Conservation (phyloP, 1,140 invertebrate genomes). For the Trichonephila clavata region DNA sequence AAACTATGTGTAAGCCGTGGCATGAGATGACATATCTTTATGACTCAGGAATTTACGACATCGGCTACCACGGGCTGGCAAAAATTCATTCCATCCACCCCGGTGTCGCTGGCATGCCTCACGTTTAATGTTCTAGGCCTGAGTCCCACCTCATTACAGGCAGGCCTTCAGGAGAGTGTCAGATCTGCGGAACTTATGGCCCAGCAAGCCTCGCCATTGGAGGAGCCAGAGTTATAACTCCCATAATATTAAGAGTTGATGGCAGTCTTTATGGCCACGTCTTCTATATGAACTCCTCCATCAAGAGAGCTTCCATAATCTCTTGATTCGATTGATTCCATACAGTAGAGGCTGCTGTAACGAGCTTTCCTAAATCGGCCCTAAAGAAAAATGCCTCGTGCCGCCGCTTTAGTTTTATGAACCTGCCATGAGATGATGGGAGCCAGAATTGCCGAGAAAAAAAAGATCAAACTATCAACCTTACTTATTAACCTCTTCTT, state of each 20-base stretch:
- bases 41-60: slow-evolving; percentile 22
- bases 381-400: not conserved
- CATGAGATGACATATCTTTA: slow-evolving; percentile 1
- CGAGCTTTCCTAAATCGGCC: slow-evolving; percentile 15
- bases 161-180: slow-evolving; percentile 45
- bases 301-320: slow-evolving; percentile 39
- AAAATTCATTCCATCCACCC: not conserved
- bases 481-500: not conserved
- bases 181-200: slow-evolving; percentile 42
- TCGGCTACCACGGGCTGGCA: not conserved
- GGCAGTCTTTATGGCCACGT: slow-evolving; percentile 66
- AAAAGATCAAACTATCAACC: not conserved
- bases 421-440: not conserved
- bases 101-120: not conserved
- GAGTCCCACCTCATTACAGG: slow-evolving; percentile 51
- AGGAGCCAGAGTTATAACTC: slow-evolving; percentile 45
- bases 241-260: slow-evolving; percentile 73
- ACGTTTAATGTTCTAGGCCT: slow-evolving; percentile 45
- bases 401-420: slow-evolving; percentile 4
- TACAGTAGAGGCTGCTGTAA: slow-evolving; percentile 14
- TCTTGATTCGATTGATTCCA: slow-evolving; percentile 70
- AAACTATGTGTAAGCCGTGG: not conserved
- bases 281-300: slow-evolving; percentile 57
- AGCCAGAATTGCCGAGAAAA: not conserved
- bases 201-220: slow-evolving; percentile 46